phyloP scores from a whole-genome alignment of 2,797 vertebrate species.

The Morelia viridis region DNA sequence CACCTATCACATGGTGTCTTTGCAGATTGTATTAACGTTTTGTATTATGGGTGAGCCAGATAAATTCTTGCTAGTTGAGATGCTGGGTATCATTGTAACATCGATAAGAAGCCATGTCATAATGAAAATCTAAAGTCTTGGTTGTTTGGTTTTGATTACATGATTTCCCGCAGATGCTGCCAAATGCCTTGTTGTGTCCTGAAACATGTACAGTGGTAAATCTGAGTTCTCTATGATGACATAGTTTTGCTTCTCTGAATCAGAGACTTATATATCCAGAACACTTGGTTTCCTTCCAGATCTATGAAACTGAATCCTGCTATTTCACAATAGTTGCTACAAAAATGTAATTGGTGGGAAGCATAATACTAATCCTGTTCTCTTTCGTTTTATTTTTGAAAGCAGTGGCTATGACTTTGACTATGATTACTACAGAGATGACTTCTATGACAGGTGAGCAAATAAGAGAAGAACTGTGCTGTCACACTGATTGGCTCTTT shows the following conservation, averaged over 20 bases:
- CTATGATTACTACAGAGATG: slow-evolving; percentile 89
- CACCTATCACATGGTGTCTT: neutral
- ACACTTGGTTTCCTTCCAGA: neutral
- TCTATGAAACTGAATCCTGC: neutral
- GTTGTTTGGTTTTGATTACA: neutral
- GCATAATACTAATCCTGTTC: slow-evolving; percentile 24
- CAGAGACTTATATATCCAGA: neutral
- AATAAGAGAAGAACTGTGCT: neutral
- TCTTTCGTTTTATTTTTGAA: slow-evolving; percentile 52
- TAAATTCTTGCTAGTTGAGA: neutral
- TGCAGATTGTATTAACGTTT: neutral
- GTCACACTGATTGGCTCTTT: neutral
- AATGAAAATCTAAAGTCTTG: neutral
- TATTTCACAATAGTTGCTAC: neutral
- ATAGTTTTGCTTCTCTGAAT: neutral
- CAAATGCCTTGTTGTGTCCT: neutral
- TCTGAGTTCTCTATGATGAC: neutral
- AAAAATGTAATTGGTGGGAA: neutral
- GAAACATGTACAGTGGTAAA: neutral
- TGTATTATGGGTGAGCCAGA: neutral
- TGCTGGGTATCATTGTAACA: neutral
- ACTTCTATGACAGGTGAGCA: slow-evolving; percentile 89
- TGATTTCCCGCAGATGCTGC: neutral
- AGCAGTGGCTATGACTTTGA: slow-evolving; percentile 87
- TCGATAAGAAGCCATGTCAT: neutral